phyloP scores from a whole-genome alignment of 2,888 invertebrate genomes.

The Lottia scabra region DNA sequence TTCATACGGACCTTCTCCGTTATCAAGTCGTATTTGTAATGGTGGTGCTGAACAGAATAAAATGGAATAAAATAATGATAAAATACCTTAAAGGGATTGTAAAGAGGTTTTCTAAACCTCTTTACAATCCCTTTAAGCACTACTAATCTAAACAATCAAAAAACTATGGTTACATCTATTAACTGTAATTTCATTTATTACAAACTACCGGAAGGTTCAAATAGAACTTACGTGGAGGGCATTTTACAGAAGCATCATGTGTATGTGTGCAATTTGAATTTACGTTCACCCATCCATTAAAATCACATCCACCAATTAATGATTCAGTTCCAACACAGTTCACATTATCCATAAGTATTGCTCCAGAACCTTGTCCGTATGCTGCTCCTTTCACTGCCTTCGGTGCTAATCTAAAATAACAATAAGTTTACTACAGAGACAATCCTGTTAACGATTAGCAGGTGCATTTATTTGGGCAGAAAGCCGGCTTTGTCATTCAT shows the following conservation, averaged over 20 bases:
- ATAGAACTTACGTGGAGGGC: constrained; percentile 37
- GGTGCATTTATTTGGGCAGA: too few relatives aligned
- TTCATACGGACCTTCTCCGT: constrained; percentile 11
- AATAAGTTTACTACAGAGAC: too few relatives aligned
- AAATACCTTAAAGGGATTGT: too few relatives aligned
- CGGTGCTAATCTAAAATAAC: constrained; percentile 21
- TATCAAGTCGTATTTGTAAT: constrained; percentile 11
- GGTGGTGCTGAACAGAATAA: neutral
- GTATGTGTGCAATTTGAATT: constrained; percentile 40
- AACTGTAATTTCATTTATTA: too few relatives aligned
- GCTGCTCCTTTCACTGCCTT: constrained; percentile 64
- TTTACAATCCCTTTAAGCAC: too few relatives aligned
- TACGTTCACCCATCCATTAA: constrained; percentile 37
- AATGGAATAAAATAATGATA: neutral
- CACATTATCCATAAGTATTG: constrained; percentile 47
- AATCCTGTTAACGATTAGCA: too few relatives aligned
- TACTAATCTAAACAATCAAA: too few relatives aligned
- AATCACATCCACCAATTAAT: constrained; percentile 37
- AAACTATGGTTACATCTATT: too few relatives aligned
- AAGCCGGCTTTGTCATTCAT: too few relatives aligned
- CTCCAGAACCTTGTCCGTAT: constrained; percentile 40
- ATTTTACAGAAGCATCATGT: constrained; percentile 49
- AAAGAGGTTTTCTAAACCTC: too few relatives aligned
- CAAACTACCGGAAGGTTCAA: too few relatives aligned
- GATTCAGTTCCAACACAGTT: constrained; percentile 47